A percentile compares a stretch with the other conserved stretches of the same genome.
Conservation (phyloP, 2,888 invertebrate genomes). For the Dexiosoma caninum region DNA sequence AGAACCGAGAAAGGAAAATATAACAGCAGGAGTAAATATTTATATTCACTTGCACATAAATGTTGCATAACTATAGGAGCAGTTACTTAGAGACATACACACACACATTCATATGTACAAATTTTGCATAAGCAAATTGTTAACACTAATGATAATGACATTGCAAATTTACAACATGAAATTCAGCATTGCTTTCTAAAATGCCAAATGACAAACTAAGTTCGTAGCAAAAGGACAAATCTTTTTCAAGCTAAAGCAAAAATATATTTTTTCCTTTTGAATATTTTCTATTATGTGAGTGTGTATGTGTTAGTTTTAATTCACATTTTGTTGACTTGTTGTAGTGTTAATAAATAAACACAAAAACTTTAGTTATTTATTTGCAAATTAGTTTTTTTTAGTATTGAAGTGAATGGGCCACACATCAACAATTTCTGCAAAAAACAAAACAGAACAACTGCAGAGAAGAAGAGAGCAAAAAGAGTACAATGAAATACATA, state of each 20-base stretch:
- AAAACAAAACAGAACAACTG: conserved; percentile 7
- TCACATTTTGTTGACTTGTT: conserved; percentile 28
- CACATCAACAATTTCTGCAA: conserved; percentile 14
- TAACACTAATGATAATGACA: conserved; percentile 59
- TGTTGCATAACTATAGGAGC: not conserved
- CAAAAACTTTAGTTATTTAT: conserved; percentile 62
- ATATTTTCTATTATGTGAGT: too few species aligned
- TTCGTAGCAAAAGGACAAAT: not conserved
- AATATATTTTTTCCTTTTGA: not conserved
- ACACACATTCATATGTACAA: not conserved
- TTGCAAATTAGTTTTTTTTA: conserved; percentile 60
- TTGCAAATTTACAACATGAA: conserved; percentile 46
- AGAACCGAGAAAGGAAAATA: not conserved
- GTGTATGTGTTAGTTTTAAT: too few species aligned
- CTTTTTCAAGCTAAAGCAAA: conserved; percentile 18
- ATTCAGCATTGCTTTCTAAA: conserved; percentile 11
- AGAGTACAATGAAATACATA: conserved; percentile 25
- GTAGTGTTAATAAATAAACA: conserved; percentile 40
- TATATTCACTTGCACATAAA: not conserved
- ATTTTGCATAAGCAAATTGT: conserved; percentile 4
- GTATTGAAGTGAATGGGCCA: conserved; percentile 18
- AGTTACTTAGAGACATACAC: not conserved
- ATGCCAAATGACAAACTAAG: conserved; percentile 19
- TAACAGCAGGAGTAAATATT: not conserved
- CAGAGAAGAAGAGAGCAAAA: not conserved